Base-by-base conservation (phyloP, 2,888 invertebrate species). In the Dryadula phaetusa region DNA sequence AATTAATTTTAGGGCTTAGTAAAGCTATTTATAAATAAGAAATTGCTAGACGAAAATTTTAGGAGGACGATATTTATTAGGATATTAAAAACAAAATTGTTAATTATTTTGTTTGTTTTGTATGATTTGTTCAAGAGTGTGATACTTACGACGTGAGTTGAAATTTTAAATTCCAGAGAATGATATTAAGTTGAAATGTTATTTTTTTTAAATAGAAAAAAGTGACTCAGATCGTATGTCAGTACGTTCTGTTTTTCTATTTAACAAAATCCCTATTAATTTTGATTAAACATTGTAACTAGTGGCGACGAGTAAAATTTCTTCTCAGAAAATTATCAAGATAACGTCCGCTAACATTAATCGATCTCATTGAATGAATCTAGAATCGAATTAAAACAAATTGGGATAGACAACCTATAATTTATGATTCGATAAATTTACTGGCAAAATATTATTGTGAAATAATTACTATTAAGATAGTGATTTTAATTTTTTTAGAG, bases 1-100 rank as follows among this genome's bases (percentile, higher is more conserved):
- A 56, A 40, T 56, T 56, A 40, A 40, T 56, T 56, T 56, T 40
- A n/a, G 22, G n/a, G 56, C 56, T 56, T 56, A 56, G 28, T 25
- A 22, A 56, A 40, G 56, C 10, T n/a, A 40, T 56, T 56, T 56
- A 40, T 56, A 16, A 40, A 40, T 40, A 40, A n/a, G 22, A 22
- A 40, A 10, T 32, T 34, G 10, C 12, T 20, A 20, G 34, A 37
- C 12, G 7, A 22, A n/a, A 40, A 40, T 40, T 40, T 14, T 37
- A 22, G 14, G 40, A 22, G 32, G 16, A 54, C 14, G 3, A 3
- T 37, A 12, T 34, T 54, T 14, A n/a, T 16, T 10, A 56, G 16
- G 10, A 12, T 20, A 3, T n/a, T 34, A 1, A 34, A 14, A 20
- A 20, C 14, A 34, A 37, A 54, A 20, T 54, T 34, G 7, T 2